phyloP scores from a whole-genome alignment of 2,113 vertebrate genomes.

The Prolemur simus region DNA sequence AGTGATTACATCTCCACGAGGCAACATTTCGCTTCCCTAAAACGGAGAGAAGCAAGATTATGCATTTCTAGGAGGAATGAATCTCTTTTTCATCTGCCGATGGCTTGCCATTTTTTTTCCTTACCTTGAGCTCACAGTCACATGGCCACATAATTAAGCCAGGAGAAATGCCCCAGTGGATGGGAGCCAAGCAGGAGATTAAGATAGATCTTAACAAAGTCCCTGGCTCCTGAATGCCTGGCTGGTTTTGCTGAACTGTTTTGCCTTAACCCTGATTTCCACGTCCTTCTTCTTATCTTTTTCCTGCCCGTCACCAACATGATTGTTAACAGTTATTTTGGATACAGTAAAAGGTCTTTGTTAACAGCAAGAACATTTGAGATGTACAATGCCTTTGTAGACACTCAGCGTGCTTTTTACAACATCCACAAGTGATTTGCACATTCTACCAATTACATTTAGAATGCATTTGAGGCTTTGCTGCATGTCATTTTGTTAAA shows the following conservation, averaged over 20 bases:
- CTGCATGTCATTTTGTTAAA: background rate
- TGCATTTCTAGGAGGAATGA: background rate
- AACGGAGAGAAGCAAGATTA: background rate
- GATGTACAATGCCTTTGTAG: background rate
- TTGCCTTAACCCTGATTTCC: background rate
- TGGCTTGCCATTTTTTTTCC: background rate
- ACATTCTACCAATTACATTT: background rate
- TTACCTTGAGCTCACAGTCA: background rate
- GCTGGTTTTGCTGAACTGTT: background rate
- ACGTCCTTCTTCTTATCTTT: no score
- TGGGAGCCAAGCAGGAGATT: background rate
- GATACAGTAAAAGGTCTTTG: background rate
- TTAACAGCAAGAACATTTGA: background rate
- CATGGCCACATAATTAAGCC: background rate
- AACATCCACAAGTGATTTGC: no score
- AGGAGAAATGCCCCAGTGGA: background rate
- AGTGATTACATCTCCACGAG: background rate
- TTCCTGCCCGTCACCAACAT: no score
- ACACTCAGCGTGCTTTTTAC: background rate
- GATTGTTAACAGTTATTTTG: background rate
- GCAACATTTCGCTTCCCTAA: constrained; percentile 10
- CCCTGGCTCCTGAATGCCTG: rapidly evolving
- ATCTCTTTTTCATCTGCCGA: background rate
- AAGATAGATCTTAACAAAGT: background rate
- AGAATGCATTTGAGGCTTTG: background rate